Evolutionary conservation across 2,888 invertebrate genomes (phyloP).

Genomic region (Leptinotarsa tumamoca): DNA sequence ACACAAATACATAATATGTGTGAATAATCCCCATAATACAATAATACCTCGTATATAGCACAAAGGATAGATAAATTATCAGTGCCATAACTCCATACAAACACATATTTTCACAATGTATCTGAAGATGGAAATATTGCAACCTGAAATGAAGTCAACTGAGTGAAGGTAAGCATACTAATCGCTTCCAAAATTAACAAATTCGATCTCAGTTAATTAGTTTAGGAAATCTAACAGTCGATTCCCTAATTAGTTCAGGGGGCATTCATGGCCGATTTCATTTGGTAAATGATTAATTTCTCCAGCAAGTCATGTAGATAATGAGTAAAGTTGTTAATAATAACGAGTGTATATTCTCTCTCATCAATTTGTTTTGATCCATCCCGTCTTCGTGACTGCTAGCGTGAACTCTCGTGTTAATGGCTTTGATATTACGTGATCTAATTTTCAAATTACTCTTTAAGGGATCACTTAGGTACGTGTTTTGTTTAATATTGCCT

Average conservation of each 20-base stretch:
- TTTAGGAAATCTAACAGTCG: constrained; percentile 32
- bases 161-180: not conserved
- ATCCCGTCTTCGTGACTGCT: constrained; percentile 44
- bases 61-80: too few relatives aligned
- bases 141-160: not conserved
- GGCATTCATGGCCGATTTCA: constrained; percentile 40
- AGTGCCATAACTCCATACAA: too few relatives aligned
- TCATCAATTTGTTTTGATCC: constrained; percentile 41
- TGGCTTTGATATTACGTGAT: constrained; percentile 56
- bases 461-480: constrained; percentile 38
- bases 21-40: too few relatives aligned
- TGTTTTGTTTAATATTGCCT: constrained; percentile 36
- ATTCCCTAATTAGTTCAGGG: constrained; percentile 38
- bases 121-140: not conserved
- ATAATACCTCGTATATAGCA: too few relatives aligned
- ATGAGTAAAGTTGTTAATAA: constrained; percentile 50
- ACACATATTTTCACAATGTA: not conserved
- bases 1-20: too few relatives aligned
- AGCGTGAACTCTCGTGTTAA: constrained; percentile 51
- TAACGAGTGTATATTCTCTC: constrained; percentile 29
- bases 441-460: constrained; percentile 53
- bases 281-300: constrained; percentile 51
- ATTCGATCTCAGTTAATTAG: constrained; percentile 28
- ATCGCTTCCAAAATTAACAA: constrained; percentile 3
- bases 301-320: constrained; percentile 49